phyloP scores from a whole-genome alignment of 2,888 invertebrate genomes.

The Ischnus inquisitorius region DNA sequence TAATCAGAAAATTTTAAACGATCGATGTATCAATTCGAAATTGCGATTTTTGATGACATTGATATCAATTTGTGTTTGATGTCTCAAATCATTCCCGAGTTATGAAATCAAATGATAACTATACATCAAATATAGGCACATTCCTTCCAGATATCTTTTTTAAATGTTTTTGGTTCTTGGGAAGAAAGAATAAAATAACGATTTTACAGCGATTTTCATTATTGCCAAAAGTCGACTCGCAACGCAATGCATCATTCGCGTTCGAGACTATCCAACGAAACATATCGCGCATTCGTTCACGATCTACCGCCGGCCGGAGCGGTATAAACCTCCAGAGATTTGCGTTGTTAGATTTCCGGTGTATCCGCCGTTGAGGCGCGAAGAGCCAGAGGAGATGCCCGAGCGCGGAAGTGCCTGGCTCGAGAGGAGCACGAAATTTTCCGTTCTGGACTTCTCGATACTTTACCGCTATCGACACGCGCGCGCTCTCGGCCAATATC shows the following conservation, averaged over 20 bases:
- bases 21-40: neutral
- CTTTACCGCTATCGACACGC: constrained; percentile 64
- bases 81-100: neutral
- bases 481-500: constrained; percentile 65
- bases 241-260: constrained; percentile 12
- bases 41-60: too few relatives aligned
- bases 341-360: constrained; percentile 48
- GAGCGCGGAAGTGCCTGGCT: constrained; percentile 28
- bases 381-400: neutral
- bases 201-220: neutral
- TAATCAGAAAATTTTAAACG: neutral
- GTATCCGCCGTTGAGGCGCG: constrained; percentile 38
- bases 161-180: too few relatives aligned
- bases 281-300: neutral
- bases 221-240: neutral
- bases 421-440: constrained; percentile 59
- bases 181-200: neutral
- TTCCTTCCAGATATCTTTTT: too few relatives aligned
- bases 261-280: constrained; percentile 17
- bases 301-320: neutral
- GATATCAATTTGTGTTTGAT: too few relatives aligned
- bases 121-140: neutral
- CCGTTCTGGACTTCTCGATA: constrained; percentile 40
- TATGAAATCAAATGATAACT: neutral
- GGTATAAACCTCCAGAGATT: constrained; percentile 25